These are phyloP conservation scores for Martes flavigula DNA, from an alignment of 2,797 vertebrate genomes.

Conservation along the genomic window DNA sequence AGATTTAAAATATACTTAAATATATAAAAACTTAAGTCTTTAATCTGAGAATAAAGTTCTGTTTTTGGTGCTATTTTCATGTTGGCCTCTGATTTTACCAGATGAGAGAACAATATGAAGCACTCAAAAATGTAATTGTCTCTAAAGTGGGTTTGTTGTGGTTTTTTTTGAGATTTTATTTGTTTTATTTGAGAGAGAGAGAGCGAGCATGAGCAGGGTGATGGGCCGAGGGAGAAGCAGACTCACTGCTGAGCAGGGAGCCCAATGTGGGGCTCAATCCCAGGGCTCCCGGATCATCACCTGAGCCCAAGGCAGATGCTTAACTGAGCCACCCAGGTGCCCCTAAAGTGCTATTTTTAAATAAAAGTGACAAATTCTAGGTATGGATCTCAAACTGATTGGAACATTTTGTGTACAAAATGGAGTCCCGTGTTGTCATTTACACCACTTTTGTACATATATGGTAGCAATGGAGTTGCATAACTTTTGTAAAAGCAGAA, in stretches of 20 bases:
- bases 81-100: not conserved
- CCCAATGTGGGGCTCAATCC: not conserved
- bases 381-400: not conserved
- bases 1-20: not conserved
- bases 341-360: not conserved
- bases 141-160: not conserved
- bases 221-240: not conserved
- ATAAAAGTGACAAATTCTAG: conserved; percentile 8
- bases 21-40: not conserved
- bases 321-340: not conserved
- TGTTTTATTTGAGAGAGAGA: not conserved
- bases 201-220: not conserved
- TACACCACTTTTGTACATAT: not conserved
- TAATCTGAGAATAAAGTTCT: not conserved
- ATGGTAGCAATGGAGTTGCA: not conserved
- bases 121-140: not conserved
- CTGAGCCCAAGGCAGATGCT: no score
- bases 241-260: not conserved
- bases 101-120: not conserved
- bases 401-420: not conserved
- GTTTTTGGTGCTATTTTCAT: not conserved
- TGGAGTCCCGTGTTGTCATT: not conserved
- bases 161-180: not conserved
- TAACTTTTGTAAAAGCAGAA: not conserved
- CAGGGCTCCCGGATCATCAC: not conserved